Conservation (phyloP, 2,888 invertebrate genomes). For the Cantharis nigra region DNA sequence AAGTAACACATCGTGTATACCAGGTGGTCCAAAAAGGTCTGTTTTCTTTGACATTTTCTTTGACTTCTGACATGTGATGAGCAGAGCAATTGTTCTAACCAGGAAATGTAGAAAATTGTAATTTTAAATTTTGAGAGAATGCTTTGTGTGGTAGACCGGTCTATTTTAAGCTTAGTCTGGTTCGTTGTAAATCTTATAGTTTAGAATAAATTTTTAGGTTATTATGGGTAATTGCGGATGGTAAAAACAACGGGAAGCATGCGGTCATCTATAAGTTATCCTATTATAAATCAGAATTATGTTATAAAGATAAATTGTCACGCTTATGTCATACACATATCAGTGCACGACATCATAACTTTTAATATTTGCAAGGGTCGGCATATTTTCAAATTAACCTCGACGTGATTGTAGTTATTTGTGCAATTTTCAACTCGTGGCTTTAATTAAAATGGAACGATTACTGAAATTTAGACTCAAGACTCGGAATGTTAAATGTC, state of each 20-base stretch:
- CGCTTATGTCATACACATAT: constrained; percentile 51
- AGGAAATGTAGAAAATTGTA: background rate
- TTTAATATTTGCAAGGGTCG: constrained; percentile 33
- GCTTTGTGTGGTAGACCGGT: background rate
- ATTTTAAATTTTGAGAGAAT: background rate
- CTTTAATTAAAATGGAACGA: constrained; percentile 8
- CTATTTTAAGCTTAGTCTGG: background rate
- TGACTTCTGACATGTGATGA: too few relatives aligned
- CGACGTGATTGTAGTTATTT: constrained; percentile 31
- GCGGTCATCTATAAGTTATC: constrained; percentile 53
- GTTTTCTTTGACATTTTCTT: too few relatives aligned
- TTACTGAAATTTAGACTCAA: constrained; percentile 9
- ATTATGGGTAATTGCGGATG: constrained; percentile 46
- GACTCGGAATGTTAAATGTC: constrained; percentile 12
- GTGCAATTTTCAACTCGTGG: constrained; percentile 13
- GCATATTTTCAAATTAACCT: constrained; percentile 30
- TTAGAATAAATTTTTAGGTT: constrained; percentile 30
- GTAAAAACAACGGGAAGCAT: constrained; percentile 52
- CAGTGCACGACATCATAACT: constrained; percentile 32
- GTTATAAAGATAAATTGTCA: constrained; percentile 55
- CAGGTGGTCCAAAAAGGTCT: background rate
- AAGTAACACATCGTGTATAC: background rate
- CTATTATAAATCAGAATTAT: constrained; percentile 55
- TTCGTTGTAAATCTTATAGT: background rate
- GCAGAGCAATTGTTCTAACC: too few relatives aligned